Conservation (phyloP, 2,888 invertebrate species). For the Cataglyphis cursor region DNA sequence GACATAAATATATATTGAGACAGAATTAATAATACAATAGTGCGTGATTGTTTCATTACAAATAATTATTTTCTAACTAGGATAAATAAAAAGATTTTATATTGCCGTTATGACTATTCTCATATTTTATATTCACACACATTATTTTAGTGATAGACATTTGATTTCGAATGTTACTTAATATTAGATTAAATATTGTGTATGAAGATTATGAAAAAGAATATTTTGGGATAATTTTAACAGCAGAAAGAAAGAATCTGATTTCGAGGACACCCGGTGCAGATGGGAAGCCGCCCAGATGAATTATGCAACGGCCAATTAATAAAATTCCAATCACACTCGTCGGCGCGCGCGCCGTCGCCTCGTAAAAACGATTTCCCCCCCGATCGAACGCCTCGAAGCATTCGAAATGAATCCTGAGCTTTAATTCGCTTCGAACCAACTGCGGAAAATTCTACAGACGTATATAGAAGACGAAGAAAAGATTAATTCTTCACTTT, state of each 20-base stretch:
- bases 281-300: slow-evolving; percentile 74
- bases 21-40: not conserved
- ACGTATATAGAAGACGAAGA: not conserved
- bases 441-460: slow-evolving; percentile 8
- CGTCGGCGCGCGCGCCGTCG: slow-evolving; percentile 69
- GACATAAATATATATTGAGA: not conserved
- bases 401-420: slow-evolving; percentile 55
- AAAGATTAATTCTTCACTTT: not conserved
- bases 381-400: slow-evolving; percentile 51
- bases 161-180: not conserved
- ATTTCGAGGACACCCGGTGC: slow-evolving; percentile 38
- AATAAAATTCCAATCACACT: slow-evolving; percentile 83
- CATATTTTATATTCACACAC: not conserved
- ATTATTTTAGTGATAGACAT: not conserved
- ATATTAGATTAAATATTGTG: not conserved
- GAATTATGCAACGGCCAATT: slow-evolving; percentile 83
- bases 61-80: not conserved
- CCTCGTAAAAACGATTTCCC: slow-evolving; percentile 71
- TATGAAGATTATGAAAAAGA: not conserved
- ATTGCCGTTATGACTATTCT: not conserved
- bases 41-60: not conserved
- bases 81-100: not conserved
- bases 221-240: not conserved
- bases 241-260: not conserved
- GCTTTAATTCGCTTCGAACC: slow-evolving; percentile 36